Percentiles rank a stretch among this genome's conserved stretches.
phyloP scores from a whole-genome alignment of 2,113 vertebrate genomes.

The Orcinus orca region DNA sequence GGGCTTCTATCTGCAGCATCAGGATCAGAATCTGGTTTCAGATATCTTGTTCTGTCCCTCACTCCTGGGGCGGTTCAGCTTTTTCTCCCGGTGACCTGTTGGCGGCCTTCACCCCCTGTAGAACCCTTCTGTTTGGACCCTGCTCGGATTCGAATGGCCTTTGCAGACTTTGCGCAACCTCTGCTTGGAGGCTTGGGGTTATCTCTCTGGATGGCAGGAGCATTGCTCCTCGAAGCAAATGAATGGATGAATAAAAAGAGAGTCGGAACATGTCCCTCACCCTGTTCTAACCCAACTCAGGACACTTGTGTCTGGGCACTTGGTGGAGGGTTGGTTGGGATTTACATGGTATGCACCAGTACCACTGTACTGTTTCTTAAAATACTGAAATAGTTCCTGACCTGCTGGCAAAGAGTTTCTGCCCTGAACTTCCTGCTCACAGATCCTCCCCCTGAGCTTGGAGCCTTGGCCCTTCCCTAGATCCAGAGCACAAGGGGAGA shows the following conservation, averaged over 20 bases:
- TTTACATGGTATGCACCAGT: accelerated
- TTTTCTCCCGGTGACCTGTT: not conserved
- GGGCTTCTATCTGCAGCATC: not conserved
- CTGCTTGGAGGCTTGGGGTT: not conserved
- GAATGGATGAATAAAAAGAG: not conserved
- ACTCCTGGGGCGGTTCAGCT: not conserved
- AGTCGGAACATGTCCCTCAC: not conserved
- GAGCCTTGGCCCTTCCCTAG: not conserved
- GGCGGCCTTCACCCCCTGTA: not conserved
- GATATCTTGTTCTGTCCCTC: not conserved
- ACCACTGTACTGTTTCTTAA: too few relatives aligned
- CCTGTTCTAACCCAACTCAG: not conserved
- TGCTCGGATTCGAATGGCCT: not conserved
- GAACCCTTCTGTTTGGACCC: accelerated
- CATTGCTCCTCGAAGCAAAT: not conserved
- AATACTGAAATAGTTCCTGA: not conserved
- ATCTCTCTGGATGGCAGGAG: not conserved
- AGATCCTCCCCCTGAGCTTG: not conserved
- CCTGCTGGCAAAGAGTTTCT: not conserved
- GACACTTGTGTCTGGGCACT: not conserved
- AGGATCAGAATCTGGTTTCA: not conserved
- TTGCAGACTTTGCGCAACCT: too few relatives aligned
- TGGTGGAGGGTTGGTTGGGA: not conserved
- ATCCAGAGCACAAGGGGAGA: not conserved
- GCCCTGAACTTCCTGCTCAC: not conserved